These are phyloP conservation scores for Brienomyrus brachyistius DNA, from an alignment of 2,113 vertebrate genomes.

Conservation along the genomic window DNA sequence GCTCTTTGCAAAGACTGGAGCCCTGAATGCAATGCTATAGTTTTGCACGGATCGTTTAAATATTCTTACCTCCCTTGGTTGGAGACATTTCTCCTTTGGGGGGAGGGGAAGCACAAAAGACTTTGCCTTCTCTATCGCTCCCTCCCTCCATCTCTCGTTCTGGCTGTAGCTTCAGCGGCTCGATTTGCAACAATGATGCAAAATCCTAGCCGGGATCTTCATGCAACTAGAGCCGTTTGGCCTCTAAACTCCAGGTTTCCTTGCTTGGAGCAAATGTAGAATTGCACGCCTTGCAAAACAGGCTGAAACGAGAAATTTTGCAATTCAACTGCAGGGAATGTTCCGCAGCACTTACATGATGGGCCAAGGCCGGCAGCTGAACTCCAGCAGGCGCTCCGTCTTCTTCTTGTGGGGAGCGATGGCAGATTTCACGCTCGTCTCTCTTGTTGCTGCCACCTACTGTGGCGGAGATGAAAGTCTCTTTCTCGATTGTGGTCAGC, in stretches of 20 bases:
- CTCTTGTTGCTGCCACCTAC: conserved; percentile 4
- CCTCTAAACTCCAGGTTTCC: conserved; percentile 62
- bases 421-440: neutral
- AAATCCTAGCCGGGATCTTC: conserved; percentile 74
- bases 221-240: conserved; percentile 75
- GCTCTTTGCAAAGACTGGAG: conserved; percentile 67
- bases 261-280: conserved; percentile 53
- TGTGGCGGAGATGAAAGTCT: neutral
- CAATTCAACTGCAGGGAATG: conserved; percentile 70
- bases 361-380: conserved; percentile 71
- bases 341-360: conserved; percentile 84
- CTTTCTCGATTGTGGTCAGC: neutral
- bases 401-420: neutral
- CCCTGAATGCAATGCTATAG: conserved; percentile 61
- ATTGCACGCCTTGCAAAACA: conserved; percentile 68
- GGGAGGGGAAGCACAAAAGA: conserved; percentile 90
- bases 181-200: conserved; percentile 89
- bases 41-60: conserved; percentile 60
- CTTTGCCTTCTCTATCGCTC: conserved; percentile 84
- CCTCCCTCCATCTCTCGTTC: conserved; percentile 64
- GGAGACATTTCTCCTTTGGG: conserved; percentile 91
- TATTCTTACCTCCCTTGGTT: conserved; percentile 80
- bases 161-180: conserved; percentile 61
- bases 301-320: conserved; percentile 56
- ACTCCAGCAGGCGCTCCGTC: conserved; percentile 14